Conservation (phyloP, 1,140 invertebrate species). For the Bombus soroeensis region DNA sequence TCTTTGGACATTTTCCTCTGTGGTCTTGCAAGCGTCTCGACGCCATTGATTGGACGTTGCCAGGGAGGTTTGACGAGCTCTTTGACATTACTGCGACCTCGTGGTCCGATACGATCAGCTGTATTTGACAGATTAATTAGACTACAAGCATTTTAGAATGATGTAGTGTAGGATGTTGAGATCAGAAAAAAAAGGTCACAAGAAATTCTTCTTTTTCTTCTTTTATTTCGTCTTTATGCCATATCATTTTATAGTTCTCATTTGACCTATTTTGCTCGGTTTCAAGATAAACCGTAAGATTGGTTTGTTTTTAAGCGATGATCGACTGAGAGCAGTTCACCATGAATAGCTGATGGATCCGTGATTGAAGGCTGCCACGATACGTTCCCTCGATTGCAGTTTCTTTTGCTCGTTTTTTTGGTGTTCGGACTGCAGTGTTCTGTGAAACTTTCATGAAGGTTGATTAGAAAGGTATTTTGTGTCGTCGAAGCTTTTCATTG, state of each 20-base stretch:
- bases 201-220: neutral
- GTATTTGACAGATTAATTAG: conserved; percentile 52
- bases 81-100: conserved; percentile 21
- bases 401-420: neutral
- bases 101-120: neutral
- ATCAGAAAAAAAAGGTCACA: neutral
- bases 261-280: neutral
- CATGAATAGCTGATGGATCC: conserved; percentile 6
- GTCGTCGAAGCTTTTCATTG: neutral
- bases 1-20: neutral
- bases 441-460: neutral
- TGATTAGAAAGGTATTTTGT: neutral
- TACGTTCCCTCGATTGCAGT: neutral
- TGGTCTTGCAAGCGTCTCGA: conserved; percentile 1
- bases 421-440: no score
- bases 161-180: neutral
- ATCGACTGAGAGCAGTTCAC: neutral
- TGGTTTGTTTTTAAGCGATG: conserved; percentile 17
- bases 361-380: conserved; percentile 32
- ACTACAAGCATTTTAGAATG: conserved; percentile 32
- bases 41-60: neutral
- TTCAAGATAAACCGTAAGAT: conserved; percentile 18
- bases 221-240: neutral
- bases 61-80: conserved; percentile 21
- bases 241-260: neutral